Conservation (phyloP, 2,888 invertebrate genomes). For the Zhengitettix transpicula region DNA sequence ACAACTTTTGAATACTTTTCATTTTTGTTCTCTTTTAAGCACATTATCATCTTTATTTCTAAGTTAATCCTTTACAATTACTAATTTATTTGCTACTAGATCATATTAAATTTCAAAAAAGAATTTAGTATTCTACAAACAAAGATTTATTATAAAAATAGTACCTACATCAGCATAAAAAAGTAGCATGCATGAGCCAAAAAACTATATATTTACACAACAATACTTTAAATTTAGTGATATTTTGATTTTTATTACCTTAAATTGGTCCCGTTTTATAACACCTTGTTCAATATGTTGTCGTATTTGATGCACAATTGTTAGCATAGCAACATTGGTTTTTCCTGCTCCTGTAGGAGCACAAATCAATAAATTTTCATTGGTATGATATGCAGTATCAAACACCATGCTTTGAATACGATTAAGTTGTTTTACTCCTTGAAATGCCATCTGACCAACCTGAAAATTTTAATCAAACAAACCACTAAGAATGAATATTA, state of each 20-base stretch:
- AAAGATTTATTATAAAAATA: no score
- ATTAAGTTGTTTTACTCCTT: conserved; percentile 72
- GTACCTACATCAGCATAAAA: no score
- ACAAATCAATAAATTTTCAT: conserved; percentile 93
- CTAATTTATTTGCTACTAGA: no score
- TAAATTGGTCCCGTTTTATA: conserved; percentile 81
- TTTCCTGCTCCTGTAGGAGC: conserved; percentile 99
- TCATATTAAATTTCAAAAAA: no score
- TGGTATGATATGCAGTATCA: conserved; percentile 85
- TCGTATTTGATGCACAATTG: conserved; percentile 80
- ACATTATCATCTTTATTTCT: no score
- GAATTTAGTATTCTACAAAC: no score
- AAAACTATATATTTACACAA: no score
- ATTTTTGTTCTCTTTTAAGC: no score
- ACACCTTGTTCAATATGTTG: conserved; percentile 65
- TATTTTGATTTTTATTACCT: conserved; percentile 33
- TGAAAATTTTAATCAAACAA: conserved; percentile 22
- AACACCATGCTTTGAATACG: conserved; percentile 92
- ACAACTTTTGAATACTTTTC: no score
- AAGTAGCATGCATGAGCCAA: no score
- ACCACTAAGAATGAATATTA: not conserved
- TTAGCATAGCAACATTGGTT: conserved; percentile 91
- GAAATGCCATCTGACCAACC: conserved; percentile 79
- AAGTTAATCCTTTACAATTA: no score
- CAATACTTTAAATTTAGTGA: no score